Conservation (phyloP, 2,888 invertebrate genomes). For the Chymomyza fuscimana region DNA sequence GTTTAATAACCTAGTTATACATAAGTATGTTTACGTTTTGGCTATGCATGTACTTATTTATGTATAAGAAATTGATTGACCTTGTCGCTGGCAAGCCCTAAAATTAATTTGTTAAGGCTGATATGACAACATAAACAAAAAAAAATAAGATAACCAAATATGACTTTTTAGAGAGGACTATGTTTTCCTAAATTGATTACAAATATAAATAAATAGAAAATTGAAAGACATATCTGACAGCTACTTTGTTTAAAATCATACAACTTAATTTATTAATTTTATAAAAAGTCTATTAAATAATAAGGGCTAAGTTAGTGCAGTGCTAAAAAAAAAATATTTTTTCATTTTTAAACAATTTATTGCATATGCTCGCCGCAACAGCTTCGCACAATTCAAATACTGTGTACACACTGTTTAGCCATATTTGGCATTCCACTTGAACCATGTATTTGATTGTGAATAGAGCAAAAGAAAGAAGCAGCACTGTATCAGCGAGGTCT, state of each 20-base stretch:
- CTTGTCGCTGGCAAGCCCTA: background rate
- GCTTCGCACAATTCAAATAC: too few relatives aligned
- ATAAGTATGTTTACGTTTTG: background rate
- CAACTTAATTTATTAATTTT: too few relatives aligned
- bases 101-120: background rate
- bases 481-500: constrained; percentile 13
- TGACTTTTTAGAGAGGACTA: too few relatives aligned
- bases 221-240: too few relatives aligned
- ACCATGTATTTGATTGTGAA: background rate
- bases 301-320: too few relatives aligned
- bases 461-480: background rate
- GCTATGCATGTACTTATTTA: background rate
- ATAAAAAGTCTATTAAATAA: too few relatives aligned
- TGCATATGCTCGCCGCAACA: too few relatives aligned
- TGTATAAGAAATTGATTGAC: background rate
- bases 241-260: too few relatives aligned
- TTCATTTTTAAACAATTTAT: too few relatives aligned
- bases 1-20: constrained; percentile 35
- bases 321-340: too few relatives aligned
- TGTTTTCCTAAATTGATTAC: too few relatives aligned
- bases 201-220: too few relatives aligned
- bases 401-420: background rate
- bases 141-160: background rate
- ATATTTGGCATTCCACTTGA: background rate
- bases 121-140: background rate